These are phyloP conservation scores for Hemibagrus guttatus DNA, from an alignment of 2,797 vertebrate species.

Conservation along the genomic window DNA sequence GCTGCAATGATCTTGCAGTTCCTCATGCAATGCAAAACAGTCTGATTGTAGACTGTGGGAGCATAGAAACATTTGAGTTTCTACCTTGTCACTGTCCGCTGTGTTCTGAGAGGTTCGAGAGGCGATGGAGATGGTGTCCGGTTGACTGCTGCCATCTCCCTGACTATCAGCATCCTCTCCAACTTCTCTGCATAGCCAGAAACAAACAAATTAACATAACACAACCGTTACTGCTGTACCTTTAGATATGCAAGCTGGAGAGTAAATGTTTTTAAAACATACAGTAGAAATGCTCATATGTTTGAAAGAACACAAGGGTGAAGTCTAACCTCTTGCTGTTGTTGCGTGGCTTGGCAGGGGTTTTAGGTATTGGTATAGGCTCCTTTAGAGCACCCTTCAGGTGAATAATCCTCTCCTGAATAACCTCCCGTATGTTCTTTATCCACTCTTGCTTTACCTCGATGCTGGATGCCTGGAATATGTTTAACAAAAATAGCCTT, in stretches of 20 bases:
- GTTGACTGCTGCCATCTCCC: constrained; percentile 96
- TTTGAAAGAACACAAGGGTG: neutral
- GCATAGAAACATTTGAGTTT: constrained; percentile 47
- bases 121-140: constrained; percentile 95
- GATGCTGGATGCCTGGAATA: constrained; percentile 85
- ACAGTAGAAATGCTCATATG: neutral
- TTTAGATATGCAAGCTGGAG: neutral
- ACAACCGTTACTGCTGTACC: neutral
- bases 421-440: constrained; percentile 96
- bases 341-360: constrained; percentile 91
- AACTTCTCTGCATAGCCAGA: constrained; percentile 79
- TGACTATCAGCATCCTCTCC: constrained; percentile 94
- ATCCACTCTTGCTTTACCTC: constrained; percentile 99
- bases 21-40: neutral
- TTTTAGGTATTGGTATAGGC: constrained; percentile 92
- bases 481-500: neutral
- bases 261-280: neutral
- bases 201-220: constrained; percentile 21
- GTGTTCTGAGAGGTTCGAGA: constrained; percentile 98
- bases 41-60: neutral
- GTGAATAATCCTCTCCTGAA: constrained; percentile 97
- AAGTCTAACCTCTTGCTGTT: constrained; percentile 86
- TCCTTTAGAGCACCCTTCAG: constrained; percentile 97
- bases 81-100: constrained; percentile 97
- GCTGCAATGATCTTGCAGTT: neutral